Conservation (phyloP, 2,113 vertebrate genomes). For the Fulmarus glacialis region DNA sequence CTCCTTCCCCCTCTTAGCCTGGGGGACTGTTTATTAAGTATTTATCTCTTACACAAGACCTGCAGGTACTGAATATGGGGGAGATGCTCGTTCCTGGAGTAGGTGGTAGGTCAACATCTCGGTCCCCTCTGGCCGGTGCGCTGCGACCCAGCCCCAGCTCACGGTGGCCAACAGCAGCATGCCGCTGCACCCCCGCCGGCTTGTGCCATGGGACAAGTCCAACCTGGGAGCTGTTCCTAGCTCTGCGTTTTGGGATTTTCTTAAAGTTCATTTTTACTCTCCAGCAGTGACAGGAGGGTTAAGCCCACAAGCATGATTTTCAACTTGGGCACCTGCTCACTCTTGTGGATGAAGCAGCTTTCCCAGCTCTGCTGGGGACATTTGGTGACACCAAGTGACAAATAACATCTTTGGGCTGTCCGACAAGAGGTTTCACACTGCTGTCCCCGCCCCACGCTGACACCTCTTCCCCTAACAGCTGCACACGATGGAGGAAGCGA, state of each 20-base stretch:
- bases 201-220: not conserved
- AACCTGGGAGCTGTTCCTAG: not conserved
- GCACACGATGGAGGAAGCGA: not conserved
- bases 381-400: not conserved
- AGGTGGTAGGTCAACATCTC: no score
- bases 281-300: not conserved
- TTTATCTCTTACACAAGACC: not conserved
- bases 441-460: not conserved
- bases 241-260: not conserved
- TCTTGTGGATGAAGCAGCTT: not conserved
- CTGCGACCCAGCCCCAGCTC: not conserved
- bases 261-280: not conserved
- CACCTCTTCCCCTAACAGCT: not conserved
- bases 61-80: not conserved
- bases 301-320: not conserved
- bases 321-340: not conserved
- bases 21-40: accelerated
- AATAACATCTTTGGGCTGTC: not conserved
- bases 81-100: accelerated
- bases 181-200: not conserved
- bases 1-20: no score
- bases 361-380: not conserved
- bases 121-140: accelerated
- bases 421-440: not conserved
- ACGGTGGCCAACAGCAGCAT: not conserved